Base-by-base conservation (phyloP, 2,797 vertebrate species). In the Chrysolophus pictus region DNA sequence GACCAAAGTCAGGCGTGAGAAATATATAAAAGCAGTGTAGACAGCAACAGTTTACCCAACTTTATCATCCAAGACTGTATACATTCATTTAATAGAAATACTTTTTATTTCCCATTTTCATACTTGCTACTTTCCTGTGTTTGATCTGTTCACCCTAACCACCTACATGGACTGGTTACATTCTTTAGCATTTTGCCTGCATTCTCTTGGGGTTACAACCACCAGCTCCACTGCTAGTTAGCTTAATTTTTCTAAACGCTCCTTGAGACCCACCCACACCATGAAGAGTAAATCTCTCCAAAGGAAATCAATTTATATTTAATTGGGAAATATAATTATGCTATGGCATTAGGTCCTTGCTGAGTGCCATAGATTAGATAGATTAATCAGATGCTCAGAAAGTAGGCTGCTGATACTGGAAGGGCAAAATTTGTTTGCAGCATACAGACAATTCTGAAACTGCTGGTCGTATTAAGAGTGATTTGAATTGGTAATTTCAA, bases 341-440 rank as follows among this genome's bases (percentile, higher is more conserved):
- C 33, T 47, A 3, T 0, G 2, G 91, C 79, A 92, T 79, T 90
- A 47, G 73, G 56, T 87, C 44, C 82, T 92, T 86, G 74, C 67
- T 15, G 44, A 92, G n/a, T 19, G 5, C 76, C 71, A 39, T 21
- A 46, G 89, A 70, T 93, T 33, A 87, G 78, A 47, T 5, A 41
- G 73, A 70, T 93, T 88, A 92, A 73, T 88, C 79, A 79, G 79
- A 67, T 49, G 70, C 39, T 5, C 14, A 5, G 63, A 64, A 90
- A 79, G 84, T 73, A 49, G 89, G 91, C 2, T 33, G 67, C 19
- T 84, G 91, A 37, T 87, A 75, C 55, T 90, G 77, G 69, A 84
- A 84, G 87, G 67, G 70, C 70, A 91, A 81, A 86, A 81, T 88
- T 85, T 95, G 86, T 88, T 94, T 94, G 87, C 64, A 3, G 67